Base-by-base conservation (phyloP, 2,888 invertebrate species). In the Apoda limacodes region DNA sequence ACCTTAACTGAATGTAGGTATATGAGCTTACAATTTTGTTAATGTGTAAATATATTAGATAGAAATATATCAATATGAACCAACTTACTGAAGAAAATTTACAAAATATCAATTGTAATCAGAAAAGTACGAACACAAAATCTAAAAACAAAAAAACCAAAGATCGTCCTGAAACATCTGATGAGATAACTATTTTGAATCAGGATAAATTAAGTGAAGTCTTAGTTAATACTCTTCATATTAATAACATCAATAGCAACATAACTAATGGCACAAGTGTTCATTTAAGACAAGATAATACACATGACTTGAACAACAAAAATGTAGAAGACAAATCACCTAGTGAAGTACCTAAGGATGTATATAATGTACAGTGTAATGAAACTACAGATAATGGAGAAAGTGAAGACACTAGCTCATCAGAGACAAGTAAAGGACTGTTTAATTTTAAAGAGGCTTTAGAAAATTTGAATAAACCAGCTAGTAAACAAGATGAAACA, bases 141-240 rank as follows among this genome's bases (percentile, higher is more conserved):
- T 74, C 64, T 55, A 74, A 74, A 71, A 72, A 46, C 49, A 59
- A 68, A 70, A 76, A 75, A 64, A 67, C 78, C 74, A 78, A 80
- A 78, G 76, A 80, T 60, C 64, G 64, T 59, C 53, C 67, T 39
- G 66, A 67, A 58, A 52, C 52, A 48, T 55, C 60, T 52, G 66
- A 66, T 33, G 68, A 63, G 43, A 53, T 60, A 57, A 57, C 54
- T 56, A 63, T 67, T 64, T 46, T 60, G 44, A 67, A 64, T 51
- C 65, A 67, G 41, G 67, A 67, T 37, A 62, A 67, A 41, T 52
- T 80, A 55, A 65, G 60, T 53, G 74, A 69, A 43, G 53, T 60
- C 28, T 57, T 78, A 70, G 62, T 57, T 41, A 74, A 72, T 63
- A 64, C 64, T 59, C 67, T 75, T 54, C 68, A 66, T 54, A 64